phyloP scores from a whole-genome alignment of 2,113 vertebrate species.

The Clarias gariepinus region DNA sequence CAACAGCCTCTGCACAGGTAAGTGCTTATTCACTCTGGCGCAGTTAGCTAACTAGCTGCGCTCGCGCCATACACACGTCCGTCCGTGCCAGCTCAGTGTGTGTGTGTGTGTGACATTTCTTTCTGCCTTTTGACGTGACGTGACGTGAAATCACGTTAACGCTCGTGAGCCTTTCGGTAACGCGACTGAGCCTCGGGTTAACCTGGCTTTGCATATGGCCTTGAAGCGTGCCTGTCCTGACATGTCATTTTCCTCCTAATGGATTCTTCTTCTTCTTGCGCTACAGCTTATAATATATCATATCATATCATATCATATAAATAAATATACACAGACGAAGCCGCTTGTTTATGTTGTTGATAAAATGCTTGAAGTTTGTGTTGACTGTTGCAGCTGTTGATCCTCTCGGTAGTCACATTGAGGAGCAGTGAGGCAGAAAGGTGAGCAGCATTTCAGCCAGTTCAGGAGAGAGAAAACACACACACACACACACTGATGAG shows the following conservation, averaged over 20 bases:
- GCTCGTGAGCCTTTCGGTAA: neutral
- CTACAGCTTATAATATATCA: too few species aligned
- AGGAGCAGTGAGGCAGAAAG: neutral
- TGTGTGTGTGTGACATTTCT: neutral
- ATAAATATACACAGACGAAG: neutral
- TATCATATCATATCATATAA: too few species aligned
- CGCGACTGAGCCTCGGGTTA: neutral
- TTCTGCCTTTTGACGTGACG: neutral
- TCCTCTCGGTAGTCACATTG: slow-evolving; percentile 14
- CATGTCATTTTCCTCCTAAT: slow-evolving; percentile 19
- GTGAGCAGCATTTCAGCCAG: neutral
- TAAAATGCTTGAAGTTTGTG: neutral
- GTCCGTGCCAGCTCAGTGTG: neutral
- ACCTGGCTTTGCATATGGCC: slow-evolving; percentile 36
- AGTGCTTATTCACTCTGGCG: slow-evolving; percentile 26
- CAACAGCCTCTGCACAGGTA: slow-evolving; percentile 41
- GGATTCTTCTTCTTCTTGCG: neutral
- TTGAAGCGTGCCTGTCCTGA: slow-evolving; percentile 22
- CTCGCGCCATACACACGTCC: neutral
- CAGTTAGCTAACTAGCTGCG: neutral
- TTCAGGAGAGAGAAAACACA: neutral
- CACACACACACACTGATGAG: neutral
- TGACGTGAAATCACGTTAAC: too few species aligned
- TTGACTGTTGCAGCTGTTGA: slow-evolving; percentile 39
- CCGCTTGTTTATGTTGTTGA: too few species aligned